phyloP scores from a whole-genome alignment of 2,888 invertebrate genomes.

The Hydropsyche betteni region DNA sequence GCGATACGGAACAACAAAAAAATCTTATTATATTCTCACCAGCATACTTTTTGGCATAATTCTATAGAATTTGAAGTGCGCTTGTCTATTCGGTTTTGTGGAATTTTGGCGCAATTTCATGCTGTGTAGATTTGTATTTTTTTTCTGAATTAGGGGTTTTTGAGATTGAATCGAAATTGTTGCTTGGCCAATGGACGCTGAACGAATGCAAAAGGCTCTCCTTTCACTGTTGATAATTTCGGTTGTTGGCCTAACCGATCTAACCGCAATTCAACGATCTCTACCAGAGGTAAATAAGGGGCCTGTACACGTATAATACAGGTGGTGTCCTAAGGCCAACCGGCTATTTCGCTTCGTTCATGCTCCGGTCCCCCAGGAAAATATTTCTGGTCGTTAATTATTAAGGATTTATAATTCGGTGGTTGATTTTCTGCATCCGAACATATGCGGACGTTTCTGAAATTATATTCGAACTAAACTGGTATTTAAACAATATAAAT shows the following conservation, averaged over 20 bases:
- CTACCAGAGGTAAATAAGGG: conserved; percentile 18
- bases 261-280: conserved; percentile 44
- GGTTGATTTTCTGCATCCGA: conserved; percentile 32
- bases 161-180: conserved; percentile 24
- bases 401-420: conserved; percentile 46
- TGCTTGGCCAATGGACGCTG: conserved; percentile 10
- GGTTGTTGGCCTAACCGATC: conserved; percentile 41
- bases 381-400: conserved; percentile 47
- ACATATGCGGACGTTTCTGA: conserved; percentile 38
- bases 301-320: conserved; percentile 38
- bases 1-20: not conserved
- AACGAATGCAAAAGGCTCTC: conserved; percentile 41
- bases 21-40: conserved; percentile 8
- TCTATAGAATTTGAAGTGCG: no score
- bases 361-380: conserved; percentile 38
- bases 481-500: not conserved
- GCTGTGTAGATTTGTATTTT: no score
- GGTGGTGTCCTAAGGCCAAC: conserved; percentile 43
- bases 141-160: not conserved
- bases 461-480: conserved; percentile 11
- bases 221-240: conserved; percentile 45
- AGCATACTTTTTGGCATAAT: not conserved
- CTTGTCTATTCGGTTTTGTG: no score
- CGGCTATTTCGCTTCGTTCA: conserved; percentile 25
- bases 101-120: no score